Evolutionary conservation across 2,113 vertebrate species (phyloP).

Genomic region (Perca schrenkii): DNA sequence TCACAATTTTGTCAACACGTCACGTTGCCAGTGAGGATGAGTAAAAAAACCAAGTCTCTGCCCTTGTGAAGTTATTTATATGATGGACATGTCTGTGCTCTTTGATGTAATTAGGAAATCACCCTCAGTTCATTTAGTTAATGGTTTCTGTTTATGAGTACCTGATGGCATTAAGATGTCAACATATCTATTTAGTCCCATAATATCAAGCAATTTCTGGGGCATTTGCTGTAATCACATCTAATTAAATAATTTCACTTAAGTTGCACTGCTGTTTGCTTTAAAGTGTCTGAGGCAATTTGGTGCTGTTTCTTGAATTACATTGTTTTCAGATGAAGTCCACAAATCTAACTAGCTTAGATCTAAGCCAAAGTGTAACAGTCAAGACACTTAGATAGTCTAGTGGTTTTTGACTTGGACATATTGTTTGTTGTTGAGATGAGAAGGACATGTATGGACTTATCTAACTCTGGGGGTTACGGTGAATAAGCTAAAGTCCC

Average conservation of each 20-base stretch:
- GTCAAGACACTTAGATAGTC: neutral
- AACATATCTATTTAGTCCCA: slow-evolving; percentile 23
- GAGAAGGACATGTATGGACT: too few relatives aligned
- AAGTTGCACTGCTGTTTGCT: neutral
- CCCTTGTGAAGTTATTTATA: slow-evolving; percentile 16
- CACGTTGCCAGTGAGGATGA: neutral
- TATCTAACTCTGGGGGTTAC: too few relatives aligned
- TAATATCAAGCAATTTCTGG: neutral
- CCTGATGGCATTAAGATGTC: slow-evolving; percentile 13
- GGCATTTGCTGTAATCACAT: slow-evolving; percentile 12
- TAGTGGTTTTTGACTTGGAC: neutral
- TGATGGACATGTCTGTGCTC: slow-evolving; percentile 11
- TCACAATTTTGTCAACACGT: neutral
- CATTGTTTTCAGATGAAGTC: neutral
- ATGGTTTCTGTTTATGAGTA: slow-evolving; percentile 8
- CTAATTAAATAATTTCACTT: slow-evolving; percentile 10
- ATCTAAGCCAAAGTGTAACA: neutral
- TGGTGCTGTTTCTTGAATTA: neutral
- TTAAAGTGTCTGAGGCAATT: neutral
- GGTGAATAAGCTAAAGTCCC: too few relatives aligned
- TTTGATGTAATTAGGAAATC: slow-evolving; percentile 33
- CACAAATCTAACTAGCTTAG: neutral
- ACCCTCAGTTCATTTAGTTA: slow-evolving; percentile 25
- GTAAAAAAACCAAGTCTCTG: neutral
- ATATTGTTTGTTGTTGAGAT: neutral